phyloP scores from a whole-genome alignment of 2,888 invertebrate genomes.

The Sinodicranocentrus sp. region DNA sequence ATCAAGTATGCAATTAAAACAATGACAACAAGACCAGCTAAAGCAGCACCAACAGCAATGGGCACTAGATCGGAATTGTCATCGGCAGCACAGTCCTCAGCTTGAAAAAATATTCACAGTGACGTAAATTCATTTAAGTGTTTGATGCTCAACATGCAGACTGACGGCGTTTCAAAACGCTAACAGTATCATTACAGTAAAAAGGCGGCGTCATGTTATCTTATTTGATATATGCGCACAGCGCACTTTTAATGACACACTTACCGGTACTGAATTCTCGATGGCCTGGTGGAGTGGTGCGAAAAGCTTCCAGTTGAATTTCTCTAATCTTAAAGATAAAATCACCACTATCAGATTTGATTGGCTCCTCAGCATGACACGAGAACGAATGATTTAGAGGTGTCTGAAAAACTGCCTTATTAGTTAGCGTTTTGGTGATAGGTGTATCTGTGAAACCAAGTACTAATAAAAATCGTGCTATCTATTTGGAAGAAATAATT shows the following conservation, averaged over 20 bases:
- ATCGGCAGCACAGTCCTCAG: slow-evolving; percentile 85
- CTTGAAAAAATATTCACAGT: no score
- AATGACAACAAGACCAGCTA: slow-evolving; percentile 92
- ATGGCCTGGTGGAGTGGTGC: slow-evolving; percentile 34
- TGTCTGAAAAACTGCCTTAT: slow-evolving; percentile 81
- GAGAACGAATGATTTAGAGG: slow-evolving; percentile 86
- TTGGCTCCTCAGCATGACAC: slow-evolving; percentile 82
- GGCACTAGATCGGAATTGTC: slow-evolving; percentile 95
- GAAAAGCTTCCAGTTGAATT: slow-evolving; percentile 88
- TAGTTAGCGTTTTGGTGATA: no score
- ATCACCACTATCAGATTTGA: slow-evolving; percentile 81
- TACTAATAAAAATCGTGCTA: background rate
- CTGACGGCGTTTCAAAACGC: background rate
- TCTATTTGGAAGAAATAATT: background rate
- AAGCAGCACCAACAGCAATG: slow-evolving; percentile 96
- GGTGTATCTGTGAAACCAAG: background rate
- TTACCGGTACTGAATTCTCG: slow-evolving; percentile 84
- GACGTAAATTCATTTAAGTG: no score
- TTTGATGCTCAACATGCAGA: background rate
- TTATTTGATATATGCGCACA: background rate
- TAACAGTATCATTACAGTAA: background rate
- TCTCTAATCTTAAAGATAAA: slow-evolving; percentile 82
- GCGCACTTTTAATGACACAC: slow-evolving; percentile 73
- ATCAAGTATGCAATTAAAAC: slow-evolving; percentile 96
- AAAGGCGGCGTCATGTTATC: background rate